phyloP scores from a whole-genome alignment of 2,113 vertebrate genomes.

The Chlorocebus sabaeus region DNA sequence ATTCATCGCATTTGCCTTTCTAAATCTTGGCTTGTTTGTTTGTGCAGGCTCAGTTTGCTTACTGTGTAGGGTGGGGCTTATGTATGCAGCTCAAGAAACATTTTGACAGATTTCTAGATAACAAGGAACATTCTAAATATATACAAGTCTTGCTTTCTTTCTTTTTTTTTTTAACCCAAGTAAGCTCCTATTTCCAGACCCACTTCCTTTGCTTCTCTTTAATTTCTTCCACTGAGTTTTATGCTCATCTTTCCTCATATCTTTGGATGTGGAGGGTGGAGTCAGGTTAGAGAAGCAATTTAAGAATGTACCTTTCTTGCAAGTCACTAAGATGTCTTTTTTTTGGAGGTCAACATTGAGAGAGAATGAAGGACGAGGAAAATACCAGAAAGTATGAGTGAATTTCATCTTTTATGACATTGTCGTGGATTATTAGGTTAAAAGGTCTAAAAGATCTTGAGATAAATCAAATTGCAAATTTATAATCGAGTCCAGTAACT shows the following conservation, averaged over 20 bases:
- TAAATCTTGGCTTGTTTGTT: neutral
- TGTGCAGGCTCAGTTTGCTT: conserved; percentile 32
- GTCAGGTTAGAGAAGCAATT: neutral
- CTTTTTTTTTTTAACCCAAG: neutral
- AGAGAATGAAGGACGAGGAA: neutral
- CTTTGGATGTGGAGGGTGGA: neutral
- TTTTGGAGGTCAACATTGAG: neutral
- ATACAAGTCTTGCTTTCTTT: neutral
- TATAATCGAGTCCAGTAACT: neutral
- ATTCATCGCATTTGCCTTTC: neutral
- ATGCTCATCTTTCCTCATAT: neutral
- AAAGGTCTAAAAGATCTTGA: neutral
- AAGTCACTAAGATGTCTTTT: neutral
- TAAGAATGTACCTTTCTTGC: neutral
- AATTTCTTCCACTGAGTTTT: conserved; percentile 38
- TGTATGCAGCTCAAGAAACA: conserved; percentile 50
- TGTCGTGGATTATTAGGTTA: neutral
- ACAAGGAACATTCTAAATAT: conserved; percentile 50
- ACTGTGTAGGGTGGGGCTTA: neutral
- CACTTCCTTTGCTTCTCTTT: conserved; percentile 16
- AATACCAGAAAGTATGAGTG: neutral
- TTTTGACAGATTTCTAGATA: conserved; percentile 60
- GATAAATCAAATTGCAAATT: neutral
- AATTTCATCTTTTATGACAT: neutral
- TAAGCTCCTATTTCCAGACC: conserved; percentile 34